These are phyloP conservation scores for Martes martes DNA, from an alignment of 2,113 vertebrate genomes.

Conservation along the genomic window DNA sequence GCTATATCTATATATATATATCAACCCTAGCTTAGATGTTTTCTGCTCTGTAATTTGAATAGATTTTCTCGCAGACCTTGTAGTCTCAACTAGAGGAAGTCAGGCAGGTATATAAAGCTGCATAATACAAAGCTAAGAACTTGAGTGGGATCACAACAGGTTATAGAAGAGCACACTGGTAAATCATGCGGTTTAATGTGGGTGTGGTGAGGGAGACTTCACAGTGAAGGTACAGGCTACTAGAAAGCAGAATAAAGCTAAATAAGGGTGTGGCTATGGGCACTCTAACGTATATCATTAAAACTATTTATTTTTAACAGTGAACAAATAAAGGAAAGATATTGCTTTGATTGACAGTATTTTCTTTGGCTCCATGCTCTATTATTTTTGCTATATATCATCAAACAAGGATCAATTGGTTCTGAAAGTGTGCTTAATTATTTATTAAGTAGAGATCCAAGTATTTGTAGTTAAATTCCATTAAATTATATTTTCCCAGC, in stretches of 20 bases:
- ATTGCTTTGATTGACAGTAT: background rate
- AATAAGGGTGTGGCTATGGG: background rate
- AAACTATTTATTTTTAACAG: background rate
- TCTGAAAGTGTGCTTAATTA: background rate
- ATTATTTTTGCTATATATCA: background rate
- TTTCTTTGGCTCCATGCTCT: background rate
- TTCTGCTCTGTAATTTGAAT: background rate
- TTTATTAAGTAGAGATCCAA: background rate
- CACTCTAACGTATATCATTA: background rate
- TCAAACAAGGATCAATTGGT: background rate
- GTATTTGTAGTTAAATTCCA: background rate
- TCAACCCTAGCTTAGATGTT: background rate
- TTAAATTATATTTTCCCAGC: background rate
- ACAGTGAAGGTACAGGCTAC: background rate
- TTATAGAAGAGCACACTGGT: background rate
- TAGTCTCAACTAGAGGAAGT: background rate
- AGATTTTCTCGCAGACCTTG: background rate
- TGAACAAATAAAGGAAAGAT: background rate
- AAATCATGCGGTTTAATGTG: background rate
- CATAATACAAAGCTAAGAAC: background rate
- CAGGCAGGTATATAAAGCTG: background rate
- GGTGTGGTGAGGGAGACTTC: background rate
- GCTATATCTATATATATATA: background rate
- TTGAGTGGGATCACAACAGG: background rate
- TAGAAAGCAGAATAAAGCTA: background rate